Evolutionary conservation across 2,888 invertebrate species (phyloP), one percentile per base, ranked within the genome.

Genomic region (Synergus japonicus): DNA sequence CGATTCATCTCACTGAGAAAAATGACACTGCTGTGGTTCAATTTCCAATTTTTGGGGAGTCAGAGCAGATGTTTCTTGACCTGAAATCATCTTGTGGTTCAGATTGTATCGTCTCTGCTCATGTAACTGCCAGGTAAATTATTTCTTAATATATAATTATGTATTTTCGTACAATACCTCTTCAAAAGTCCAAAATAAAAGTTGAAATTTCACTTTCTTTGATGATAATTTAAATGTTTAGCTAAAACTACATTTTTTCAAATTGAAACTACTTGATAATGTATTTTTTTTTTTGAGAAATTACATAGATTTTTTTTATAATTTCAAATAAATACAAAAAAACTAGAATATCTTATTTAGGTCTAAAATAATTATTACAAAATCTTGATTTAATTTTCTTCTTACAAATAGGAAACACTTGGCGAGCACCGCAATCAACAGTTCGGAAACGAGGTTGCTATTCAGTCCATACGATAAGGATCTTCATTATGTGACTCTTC

Each of bases 61-160:
- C 83, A n/a, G 82, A 86, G 0, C 82, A 81, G 9, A 79, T 86
- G 1, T 86, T 79, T 13, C 67, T 92, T 0, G 79, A 29, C 0
- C 43, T 92, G 8, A 81, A 78, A 5, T 91, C 91, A 0, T 87
- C 88, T 12, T 92, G 92, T 78, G 90, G 85, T 12, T 86, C 88
- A 0, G 79, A 88, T 2, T 92, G 92, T 76, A 82, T 80, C 13
- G 81, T 92, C 4, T 82, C 83, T 9, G 87, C 88, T 1, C 88
- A 89, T 79, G 84, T 92, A 0, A 88, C 87, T 2, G 84, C 90
- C 1, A 81, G 79, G 44, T 85, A 82, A 66, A 85, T 4, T 76
- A 67, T 12, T 22, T 22, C 22, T 66, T 65, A n/a, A 1, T 12
- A 60, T 22, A 22, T 4, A 60, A 60, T 60, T 60, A 60, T 22